Percentiles rank a stretch among this genome's conserved stretches.
Conservation (phyloP, 2,888 invertebrate genomes). For the Clepsis dumicolana region DNA sequence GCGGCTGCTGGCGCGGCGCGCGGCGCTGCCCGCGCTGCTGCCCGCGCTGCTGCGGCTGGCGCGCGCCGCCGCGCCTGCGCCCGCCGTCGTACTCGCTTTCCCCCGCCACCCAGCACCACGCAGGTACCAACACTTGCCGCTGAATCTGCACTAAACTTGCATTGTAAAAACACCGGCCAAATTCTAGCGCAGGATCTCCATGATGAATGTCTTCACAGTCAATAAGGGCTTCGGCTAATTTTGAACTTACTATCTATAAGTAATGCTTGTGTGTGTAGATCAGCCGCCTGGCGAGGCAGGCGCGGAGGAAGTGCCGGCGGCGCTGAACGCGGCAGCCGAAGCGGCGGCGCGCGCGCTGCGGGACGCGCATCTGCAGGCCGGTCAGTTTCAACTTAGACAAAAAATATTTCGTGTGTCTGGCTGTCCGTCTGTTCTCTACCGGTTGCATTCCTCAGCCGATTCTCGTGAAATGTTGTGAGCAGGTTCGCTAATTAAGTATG, state of each 20-base stretch:
- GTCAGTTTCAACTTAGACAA: slow-evolving; percentile 21
- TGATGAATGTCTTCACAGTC: too few relatives aligned
- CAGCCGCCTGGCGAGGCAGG: neutral
- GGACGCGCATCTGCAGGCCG: slow-evolving; percentile 16
- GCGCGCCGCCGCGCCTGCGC: slow-evolving; percentile 59
- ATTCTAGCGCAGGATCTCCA: too few relatives aligned
- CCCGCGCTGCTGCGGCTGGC: slow-evolving; percentile 84
- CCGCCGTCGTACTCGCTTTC: slow-evolving; percentile 85
- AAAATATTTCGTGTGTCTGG: too few relatives aligned
- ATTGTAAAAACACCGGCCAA: too few relatives aligned
- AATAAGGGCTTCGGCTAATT: too few relatives aligned
- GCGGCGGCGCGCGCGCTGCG: slow-evolving; percentile 25
- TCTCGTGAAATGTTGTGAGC: too few relatives aligned
- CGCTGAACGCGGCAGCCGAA: slow-evolving; percentile 34
- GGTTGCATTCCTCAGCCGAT: too few relatives aligned
- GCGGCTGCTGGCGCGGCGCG: slow-evolving; percentile 81
- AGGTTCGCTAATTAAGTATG: too few relatives aligned
- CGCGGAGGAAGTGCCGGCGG: slow-evolving; percentile 23
- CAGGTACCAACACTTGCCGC: too few relatives aligned
- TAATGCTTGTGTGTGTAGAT: slow-evolving; percentile 1
- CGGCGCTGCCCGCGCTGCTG: slow-evolving; percentile 47
- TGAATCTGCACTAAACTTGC: too few relatives aligned
- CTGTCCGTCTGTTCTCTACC: too few relatives aligned
- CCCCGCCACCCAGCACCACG: slow-evolving; percentile 65
- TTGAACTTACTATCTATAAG: slow-evolving; percentile 19